A percentile compares a stretch with the other conserved stretches of the same genome.
Conservation (phyloP, 2,113 vertebrate genomes). For the Laticauda colubrina region DNA sequence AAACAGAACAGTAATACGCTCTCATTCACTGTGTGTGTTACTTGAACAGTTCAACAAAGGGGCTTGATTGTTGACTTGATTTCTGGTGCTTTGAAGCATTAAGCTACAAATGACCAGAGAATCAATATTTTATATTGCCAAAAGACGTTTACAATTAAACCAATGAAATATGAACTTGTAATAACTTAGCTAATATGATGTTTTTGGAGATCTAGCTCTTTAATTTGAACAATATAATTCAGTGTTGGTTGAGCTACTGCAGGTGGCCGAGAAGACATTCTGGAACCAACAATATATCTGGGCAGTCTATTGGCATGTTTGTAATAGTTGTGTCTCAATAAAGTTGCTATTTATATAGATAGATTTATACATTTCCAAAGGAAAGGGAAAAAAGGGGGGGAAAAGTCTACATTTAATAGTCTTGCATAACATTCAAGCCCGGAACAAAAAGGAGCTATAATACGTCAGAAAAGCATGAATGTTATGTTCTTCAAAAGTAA, state of each 20-base stretch:
- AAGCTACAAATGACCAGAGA: not conserved
- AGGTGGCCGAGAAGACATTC: not conserved
- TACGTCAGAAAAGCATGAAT: not conserved
- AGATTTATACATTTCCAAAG: not conserved
- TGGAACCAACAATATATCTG: not conserved
- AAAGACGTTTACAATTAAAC: not conserved
- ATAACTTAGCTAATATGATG: not conserved
- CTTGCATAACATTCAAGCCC: not conserved
- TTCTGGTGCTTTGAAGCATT: not conserved
- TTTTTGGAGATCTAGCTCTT: not conserved
- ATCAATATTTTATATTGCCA: not conserved
- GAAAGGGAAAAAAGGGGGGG: not conserved
- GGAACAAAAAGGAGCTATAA: slow-evolving; percentile 5
- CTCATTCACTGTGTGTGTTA: not conserved
- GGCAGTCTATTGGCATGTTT: not conserved
- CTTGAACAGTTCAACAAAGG: not conserved
- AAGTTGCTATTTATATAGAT: not conserved
- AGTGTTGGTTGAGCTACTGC: not conserved
- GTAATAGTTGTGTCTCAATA: not conserved
- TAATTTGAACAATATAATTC: not conserved
- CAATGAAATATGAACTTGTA: not conserved
- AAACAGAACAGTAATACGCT: not conserved
- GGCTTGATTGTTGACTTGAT: not conserved
- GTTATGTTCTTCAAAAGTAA: accelerated
- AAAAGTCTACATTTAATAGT: slow-evolving; percentile 10